phyloP scores from a whole-genome alignment of 2,888 invertebrate genomes.

The Callyntrura sp. region DNA sequence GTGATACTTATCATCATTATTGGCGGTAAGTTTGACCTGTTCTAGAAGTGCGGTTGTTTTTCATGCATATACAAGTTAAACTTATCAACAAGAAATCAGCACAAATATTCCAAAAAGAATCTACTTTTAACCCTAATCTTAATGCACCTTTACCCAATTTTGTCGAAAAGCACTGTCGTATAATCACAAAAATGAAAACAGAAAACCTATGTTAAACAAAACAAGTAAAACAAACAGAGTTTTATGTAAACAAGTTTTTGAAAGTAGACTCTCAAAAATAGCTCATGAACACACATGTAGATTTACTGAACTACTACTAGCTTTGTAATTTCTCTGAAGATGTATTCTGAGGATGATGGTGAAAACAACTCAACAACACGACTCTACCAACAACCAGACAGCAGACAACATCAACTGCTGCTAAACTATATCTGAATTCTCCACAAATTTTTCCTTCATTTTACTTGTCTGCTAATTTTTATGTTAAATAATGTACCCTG shows the following conservation, averaged over 20 bases:
- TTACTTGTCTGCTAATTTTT: conserved; percentile 14
- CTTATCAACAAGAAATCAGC: conserved; percentile 14
- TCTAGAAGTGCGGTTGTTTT: conserved; percentile 62
- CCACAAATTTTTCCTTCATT: background rate
- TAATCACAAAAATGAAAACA: background rate
- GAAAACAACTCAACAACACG: conserved; percentile 30
- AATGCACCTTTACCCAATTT: conserved; percentile 5
- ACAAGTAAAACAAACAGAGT: conserved; percentile 63
- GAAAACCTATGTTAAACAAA: conserved; percentile 19
- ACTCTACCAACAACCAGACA: conserved; percentile 16
- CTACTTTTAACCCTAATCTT: background rate
- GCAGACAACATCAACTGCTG: conserved; percentile 35
- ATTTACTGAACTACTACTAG: conserved; percentile 41
- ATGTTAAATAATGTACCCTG: background rate
- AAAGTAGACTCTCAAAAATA: conserved; percentile 60
- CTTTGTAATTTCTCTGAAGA: conserved; percentile 53
- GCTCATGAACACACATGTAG: conserved; percentile 38
- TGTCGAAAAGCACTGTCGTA: background rate
- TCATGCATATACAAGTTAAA: conserved; percentile 26
- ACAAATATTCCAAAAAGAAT: background rate
- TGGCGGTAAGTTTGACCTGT: conserved; percentile 85
- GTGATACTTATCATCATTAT: conserved; percentile 86
- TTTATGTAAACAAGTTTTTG: conserved; percentile 67
- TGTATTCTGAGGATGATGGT: conserved; percentile 34
- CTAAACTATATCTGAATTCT: background rate